Percentiles rank a stretch among this genome's conserved stretches.
Conservation (phyloP, 2,797 vertebrate genomes). For the Otolemur crassicaudatus region DNA sequence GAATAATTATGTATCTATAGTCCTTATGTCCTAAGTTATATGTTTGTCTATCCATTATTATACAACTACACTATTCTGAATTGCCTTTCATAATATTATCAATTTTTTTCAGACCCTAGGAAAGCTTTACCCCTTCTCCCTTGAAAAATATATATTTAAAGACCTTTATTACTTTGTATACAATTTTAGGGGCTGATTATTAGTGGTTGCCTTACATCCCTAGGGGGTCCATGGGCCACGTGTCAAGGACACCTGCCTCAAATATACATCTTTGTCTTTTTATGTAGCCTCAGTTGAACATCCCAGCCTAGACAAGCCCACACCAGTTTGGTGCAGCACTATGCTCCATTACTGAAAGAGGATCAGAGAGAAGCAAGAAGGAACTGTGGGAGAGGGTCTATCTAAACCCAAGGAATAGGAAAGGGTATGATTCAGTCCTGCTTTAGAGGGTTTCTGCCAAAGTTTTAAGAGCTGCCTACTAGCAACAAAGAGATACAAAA, state of each 20-base stretch:
- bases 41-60: background rate
- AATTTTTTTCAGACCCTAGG: background rate
- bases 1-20: background rate
- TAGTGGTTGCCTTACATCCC: background rate
- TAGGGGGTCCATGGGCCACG: background rate
- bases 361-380: background rate
- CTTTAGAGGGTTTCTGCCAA: constrained; percentile 16
- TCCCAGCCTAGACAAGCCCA: background rate
- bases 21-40: background rate
- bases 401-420: background rate
- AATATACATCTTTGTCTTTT: background rate
- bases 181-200: background rate
- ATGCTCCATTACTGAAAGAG: background rate
- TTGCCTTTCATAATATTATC: constrained; percentile 7
- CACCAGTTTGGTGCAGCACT: background rate
- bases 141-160: background rate
- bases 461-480: background rate
- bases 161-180: background rate
- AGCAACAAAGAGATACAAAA: background rate
- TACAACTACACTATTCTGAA: background rate
- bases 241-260: background rate
- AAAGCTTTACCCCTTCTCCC: background rate
- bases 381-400: background rate
- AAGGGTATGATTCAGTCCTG: background rate
- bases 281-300: background rate